These are phyloP conservation scores for Cremastinae sp. DNA, from an alignment of 2,888 invertebrate species.

Conservation along the genomic window DNA sequence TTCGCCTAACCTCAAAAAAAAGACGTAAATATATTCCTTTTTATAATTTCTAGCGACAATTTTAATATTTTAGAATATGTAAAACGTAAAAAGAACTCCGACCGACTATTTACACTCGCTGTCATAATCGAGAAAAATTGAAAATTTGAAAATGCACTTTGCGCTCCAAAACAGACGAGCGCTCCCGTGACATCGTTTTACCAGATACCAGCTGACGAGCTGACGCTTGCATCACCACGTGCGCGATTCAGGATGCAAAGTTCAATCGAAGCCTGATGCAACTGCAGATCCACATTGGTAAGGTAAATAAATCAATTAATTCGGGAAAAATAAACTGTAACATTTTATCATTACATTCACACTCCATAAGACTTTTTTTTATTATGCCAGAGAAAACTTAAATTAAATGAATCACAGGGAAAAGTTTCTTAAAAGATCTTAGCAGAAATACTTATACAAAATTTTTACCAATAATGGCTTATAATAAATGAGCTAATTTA, in stretches of 20 bases:
- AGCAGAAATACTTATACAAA: too few species aligned
- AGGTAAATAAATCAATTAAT: neutral
- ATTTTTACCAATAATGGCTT: too few species aligned
- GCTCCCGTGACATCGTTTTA: slow-evolving; percentile 32
- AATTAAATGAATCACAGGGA: too few species aligned
- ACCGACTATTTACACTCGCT: slow-evolving; percentile 14
- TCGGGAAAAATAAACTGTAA: neutral
- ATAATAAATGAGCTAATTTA: too few species aligned
- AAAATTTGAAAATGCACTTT: slow-evolving; percentile 31
- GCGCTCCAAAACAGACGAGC: slow-evolving; percentile 46
- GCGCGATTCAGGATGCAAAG: slow-evolving; percentile 49
- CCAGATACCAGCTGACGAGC: slow-evolving; percentile 4
- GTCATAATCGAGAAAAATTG: slow-evolving; percentile 37
- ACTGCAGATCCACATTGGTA: neutral
- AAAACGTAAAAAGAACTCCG: neutral
- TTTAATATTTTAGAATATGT: too few species aligned
- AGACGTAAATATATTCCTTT: neutral
- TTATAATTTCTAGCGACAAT: neutral
- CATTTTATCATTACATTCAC: too few species aligned
- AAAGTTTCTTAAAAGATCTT: too few species aligned
- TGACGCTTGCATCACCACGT: slow-evolving; percentile 58
- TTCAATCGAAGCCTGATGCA: slow-evolving; percentile 7
- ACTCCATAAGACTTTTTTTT: too few species aligned
- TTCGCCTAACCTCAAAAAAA: neutral
- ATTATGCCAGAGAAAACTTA: too few species aligned